A percentile compares a stretch with the other conserved stretches of the same genome.
Evolutionary conservation across 1,140 invertebrate species (phyloP).

Genomic region (Nephotettix cincticeps): DNA sequence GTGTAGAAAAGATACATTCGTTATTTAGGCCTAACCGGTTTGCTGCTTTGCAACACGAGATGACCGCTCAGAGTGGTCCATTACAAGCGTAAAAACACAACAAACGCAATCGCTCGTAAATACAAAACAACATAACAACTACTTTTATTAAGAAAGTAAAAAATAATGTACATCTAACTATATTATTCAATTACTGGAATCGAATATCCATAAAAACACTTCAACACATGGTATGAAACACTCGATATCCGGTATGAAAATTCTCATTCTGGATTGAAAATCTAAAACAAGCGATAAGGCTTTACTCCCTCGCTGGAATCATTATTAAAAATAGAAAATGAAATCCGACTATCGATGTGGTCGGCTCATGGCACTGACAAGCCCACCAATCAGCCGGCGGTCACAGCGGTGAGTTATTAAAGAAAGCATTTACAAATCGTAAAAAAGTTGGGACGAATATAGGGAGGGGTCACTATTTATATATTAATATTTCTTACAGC

Average conservation of each 20-base stretch:
- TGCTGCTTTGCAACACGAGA: constrained; percentile 24
- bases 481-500: constrained; percentile 29
- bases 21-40: constrained; percentile 25
- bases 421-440: constrained; percentile 30
- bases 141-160: constrained; percentile 28
- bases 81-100: constrained; percentile 31
- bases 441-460: constrained; percentile 30
- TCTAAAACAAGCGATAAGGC: constrained; percentile 32
- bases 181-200: constrained; percentile 29
- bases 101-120: constrained; percentile 29
- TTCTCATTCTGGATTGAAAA: constrained; percentile 25
- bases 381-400: not conserved
- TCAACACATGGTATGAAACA: constrained; percentile 26
- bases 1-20: constrained; percentile 27
- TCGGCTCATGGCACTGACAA: not conserved
- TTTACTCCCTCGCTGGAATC: constrained; percentile 21
- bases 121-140: constrained; percentile 30
- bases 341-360: constrained; percentile 22
- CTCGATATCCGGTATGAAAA: constrained; percentile 30
- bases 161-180: constrained; percentile 28
- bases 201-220: constrained; percentile 26
- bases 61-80: constrained; percentile 25
- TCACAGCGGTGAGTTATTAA: constrained; percentile 1
- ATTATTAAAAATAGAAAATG: constrained; percentile 33
- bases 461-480: constrained; percentile 27